Percentiles rank a stretch among this genome's conserved stretches.
Conservation (phyloP, 2,888 invertebrate genomes). For the Asteroscopus sphinx region DNA sequence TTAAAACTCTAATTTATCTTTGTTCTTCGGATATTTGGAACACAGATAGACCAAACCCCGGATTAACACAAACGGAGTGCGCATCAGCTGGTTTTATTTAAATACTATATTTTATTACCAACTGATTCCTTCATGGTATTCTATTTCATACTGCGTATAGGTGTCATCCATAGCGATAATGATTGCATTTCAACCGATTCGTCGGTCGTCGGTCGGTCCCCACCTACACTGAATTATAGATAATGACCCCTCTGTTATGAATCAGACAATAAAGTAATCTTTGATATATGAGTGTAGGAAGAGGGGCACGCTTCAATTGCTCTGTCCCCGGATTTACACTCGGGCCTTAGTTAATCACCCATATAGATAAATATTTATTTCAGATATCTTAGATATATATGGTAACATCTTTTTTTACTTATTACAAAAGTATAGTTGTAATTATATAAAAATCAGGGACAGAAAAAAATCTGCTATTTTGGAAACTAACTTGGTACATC, state of each 20-base stretch:
- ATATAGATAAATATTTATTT: conserved; percentile 12
- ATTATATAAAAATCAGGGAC: no score
- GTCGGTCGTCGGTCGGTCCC: conserved; percentile 56
- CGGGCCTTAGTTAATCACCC: neutral
- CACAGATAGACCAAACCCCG: no score
- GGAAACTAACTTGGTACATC: no score
- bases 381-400: no score
- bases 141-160: conserved; percentile 22
- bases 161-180: conserved; percentile 44
- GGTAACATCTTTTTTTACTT: no score
- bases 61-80: no score
- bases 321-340: conserved; percentile 28
- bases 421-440: no score
- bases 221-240: conserved; percentile 60
- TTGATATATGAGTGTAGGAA: conserved; percentile 55
- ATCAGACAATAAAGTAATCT: conserved; percentile 52
- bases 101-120: no score
- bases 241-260: conserved; percentile 48
- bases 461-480: no score
- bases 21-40: no score
- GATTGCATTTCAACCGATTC: conserved; percentile 55
- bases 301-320: conserved; percentile 43
- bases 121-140: conserved; percentile 1
- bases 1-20: no score
- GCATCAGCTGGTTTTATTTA: no score